Conservation (phyloP, 2,888 invertebrate species). For the Philaethria dido region DNA sequence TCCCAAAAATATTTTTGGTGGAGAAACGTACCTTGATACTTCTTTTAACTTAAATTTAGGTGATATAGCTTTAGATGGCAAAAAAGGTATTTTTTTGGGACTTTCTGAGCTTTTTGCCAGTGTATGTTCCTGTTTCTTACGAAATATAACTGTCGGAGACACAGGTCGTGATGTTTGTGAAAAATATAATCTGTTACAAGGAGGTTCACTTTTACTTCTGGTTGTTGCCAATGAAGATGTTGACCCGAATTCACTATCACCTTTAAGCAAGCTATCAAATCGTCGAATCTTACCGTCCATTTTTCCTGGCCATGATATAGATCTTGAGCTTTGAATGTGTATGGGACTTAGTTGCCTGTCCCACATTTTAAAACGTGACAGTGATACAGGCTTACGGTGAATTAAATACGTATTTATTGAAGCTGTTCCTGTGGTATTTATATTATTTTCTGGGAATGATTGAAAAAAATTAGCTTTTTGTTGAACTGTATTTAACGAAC, state of each 20-base stretch:
- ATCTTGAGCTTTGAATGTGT: slow-evolving; percentile 83
- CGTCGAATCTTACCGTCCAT: slow-evolving; percentile 77
- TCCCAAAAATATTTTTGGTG: slow-evolving; percentile 67
- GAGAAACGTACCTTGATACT: slow-evolving; percentile 55
- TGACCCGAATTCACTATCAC: slow-evolving; percentile 72
- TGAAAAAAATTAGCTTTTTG: slow-evolving; percentile 89
- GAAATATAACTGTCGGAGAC: slow-evolving; percentile 71
- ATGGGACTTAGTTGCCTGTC: slow-evolving; percentile 82
- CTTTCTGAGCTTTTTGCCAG: slow-evolving; percentile 53
- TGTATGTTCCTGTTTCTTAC: slow-evolving; percentile 54
- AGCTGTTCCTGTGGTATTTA: slow-evolving; percentile 82
- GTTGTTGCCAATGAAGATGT: slow-evolving; percentile 77
- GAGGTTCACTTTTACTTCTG: slow-evolving; percentile 87
- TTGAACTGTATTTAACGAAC: slow-evolving; percentile 81
- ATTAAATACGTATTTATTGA: slow-evolving; percentile 86
- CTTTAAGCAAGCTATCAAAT: slow-evolving; percentile 75
- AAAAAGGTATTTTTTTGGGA: slow-evolving; percentile 64
- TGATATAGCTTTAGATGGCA: slow-evolving; percentile 70
- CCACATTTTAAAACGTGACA: slow-evolving; percentile 88
- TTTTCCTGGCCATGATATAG: slow-evolving; percentile 85
- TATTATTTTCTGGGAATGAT: slow-evolving; percentile 68
- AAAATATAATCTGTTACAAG: slow-evolving; percentile 79
- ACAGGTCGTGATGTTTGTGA: slow-evolving; percentile 78
- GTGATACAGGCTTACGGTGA: slow-evolving; percentile 87
- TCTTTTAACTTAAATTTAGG: slow-evolving; percentile 54